phyloP scores from a whole-genome alignment of 2,888 invertebrate species.

The Tachina fera region DNA sequence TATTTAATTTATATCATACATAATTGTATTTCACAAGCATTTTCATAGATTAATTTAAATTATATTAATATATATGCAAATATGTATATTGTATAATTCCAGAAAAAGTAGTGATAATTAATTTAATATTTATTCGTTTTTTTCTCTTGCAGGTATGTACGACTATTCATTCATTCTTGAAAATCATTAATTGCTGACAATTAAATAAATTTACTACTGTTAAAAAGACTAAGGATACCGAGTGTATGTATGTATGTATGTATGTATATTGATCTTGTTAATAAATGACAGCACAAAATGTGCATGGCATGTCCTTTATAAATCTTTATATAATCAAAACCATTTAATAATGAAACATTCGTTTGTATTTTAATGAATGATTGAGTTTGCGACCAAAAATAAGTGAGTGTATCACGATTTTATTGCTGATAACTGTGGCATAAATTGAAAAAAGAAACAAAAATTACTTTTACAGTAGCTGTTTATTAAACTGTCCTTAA shows the following conservation, averaged over 20 bases:
- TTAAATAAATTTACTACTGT: slow-evolving; percentile 45
- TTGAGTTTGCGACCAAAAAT: slow-evolving; percentile 3
- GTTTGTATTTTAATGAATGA: slow-evolving; percentile 31
- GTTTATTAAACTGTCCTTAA: neutral
- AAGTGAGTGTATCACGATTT: neutral
- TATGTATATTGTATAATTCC: too few relatives aligned
- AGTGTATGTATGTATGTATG: neutral
- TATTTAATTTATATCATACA: slow-evolving; percentile 27
- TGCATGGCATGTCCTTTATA: slow-evolving; percentile 12
- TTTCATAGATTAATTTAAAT: slow-evolving; percentile 33
- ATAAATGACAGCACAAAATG: slow-evolving; percentile 14
- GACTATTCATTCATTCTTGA: neutral
- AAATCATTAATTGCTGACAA: slow-evolving; percentile 53
- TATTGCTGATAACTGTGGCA: slow-evolving; percentile 16
- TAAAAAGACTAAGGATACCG: neutral
- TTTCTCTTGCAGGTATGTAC: slow-evolving; percentile 62
- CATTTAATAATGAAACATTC: slow-evolving; percentile 36
- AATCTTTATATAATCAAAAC: slow-evolving; percentile 38
- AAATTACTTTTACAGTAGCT: neutral
- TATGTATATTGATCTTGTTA: neutral
- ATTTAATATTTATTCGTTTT: slow-evolving; percentile 15
- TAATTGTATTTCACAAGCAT: slow-evolving; percentile 16
- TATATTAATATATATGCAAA: slow-evolving; percentile 18
- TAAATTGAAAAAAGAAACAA: neutral
- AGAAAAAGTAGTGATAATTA: slow-evolving; percentile 20